These are phyloP conservation scores for Nomada ruficornis DNA, from an alignment of 2,888 invertebrate genomes.

Conservation along the genomic window DNA sequence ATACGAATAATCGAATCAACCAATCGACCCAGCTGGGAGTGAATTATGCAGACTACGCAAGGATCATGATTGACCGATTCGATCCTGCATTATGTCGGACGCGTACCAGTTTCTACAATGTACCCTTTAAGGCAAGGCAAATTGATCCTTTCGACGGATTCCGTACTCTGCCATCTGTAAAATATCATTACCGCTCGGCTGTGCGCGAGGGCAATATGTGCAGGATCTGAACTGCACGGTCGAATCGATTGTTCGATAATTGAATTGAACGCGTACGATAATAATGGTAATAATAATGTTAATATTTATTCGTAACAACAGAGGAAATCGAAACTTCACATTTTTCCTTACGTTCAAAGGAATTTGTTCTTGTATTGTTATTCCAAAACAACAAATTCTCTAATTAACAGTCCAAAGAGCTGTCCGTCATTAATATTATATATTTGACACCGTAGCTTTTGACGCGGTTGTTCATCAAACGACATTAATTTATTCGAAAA, in stretches of 20 bases:
- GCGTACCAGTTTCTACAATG: slow-evolving; percentile 28
- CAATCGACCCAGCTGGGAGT: slow-evolving; percentile 54
- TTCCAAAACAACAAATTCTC: too few relatives aligned
- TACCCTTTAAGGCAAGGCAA: slow-evolving; percentile 11
- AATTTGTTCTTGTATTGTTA: too few relatives aligned
- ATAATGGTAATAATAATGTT: too few relatives aligned
- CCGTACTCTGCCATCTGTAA: background rate
- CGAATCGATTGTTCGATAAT: background rate
- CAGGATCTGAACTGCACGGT: background rate
- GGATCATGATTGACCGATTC: slow-evolving; percentile 66
- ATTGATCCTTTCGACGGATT: slow-evolving; percentile 7
- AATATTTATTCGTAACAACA: too few relatives aligned
- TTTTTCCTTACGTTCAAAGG: too few relatives aligned
- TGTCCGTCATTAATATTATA: too few relatives aligned
- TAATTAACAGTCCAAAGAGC: too few relatives aligned
- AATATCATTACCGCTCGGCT: slow-evolving; percentile 4
- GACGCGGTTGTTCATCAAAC: too few relatives aligned
- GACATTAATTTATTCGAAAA: too few relatives aligned
- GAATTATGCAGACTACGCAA: slow-evolving; percentile 65
- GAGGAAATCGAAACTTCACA: too few relatives aligned
- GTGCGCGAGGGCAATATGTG: slow-evolving; percentile 6
- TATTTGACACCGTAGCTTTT: too few relatives aligned
- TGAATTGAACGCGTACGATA: background rate
- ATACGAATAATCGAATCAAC: slow-evolving; percentile 69
- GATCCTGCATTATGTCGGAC: slow-evolving; percentile 46